Conservation (phyloP, 2,797 vertebrate genomes). For the Tenualosa thibaudeaui region DNA sequence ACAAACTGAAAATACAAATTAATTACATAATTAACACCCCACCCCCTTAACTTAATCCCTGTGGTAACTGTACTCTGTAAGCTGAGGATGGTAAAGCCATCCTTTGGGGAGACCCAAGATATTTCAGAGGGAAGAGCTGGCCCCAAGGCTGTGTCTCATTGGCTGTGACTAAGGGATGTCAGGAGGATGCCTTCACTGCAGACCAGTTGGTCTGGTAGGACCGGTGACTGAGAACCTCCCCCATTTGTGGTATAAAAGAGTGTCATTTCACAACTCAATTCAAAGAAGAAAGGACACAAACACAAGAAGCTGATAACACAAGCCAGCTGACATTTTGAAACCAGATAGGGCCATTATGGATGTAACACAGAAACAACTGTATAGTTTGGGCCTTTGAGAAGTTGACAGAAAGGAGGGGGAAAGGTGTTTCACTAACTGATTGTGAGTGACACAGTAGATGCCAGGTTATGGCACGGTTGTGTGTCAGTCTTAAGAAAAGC, state of each 20-base stretch:
- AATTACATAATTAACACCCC: too few relatives aligned
- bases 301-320: constrained; percentile 39
- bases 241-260: not conserved
- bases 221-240: constrained; percentile 36
- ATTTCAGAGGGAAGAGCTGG: constrained; percentile 1
- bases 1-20: too few relatives aligned
- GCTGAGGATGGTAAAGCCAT: too few relatives aligned
- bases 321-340: constrained; percentile 29
- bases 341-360: not conserved
- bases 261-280: constrained; percentile 36
- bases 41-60: too few relatives aligned
- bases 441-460: not conserved
- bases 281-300: constrained; percentile 19
- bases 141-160: not conserved
- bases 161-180: not conserved
- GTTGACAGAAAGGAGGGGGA: not conserved
- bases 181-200: constrained; percentile 2
- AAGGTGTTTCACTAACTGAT: not conserved
- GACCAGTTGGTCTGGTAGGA: constrained; percentile 52
- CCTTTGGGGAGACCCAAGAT: not conserved
- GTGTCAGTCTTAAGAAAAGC: not conserved
- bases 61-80: too few relatives aligned
- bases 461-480: not conserved
- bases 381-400: not conserved
- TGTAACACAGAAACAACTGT: not conserved